Percentiles rank a stretch among this genome's conserved stretches.
phyloP scores from a whole-genome alignment of 2,113 vertebrate species.

The Gallinago jamesoni region DNA sequence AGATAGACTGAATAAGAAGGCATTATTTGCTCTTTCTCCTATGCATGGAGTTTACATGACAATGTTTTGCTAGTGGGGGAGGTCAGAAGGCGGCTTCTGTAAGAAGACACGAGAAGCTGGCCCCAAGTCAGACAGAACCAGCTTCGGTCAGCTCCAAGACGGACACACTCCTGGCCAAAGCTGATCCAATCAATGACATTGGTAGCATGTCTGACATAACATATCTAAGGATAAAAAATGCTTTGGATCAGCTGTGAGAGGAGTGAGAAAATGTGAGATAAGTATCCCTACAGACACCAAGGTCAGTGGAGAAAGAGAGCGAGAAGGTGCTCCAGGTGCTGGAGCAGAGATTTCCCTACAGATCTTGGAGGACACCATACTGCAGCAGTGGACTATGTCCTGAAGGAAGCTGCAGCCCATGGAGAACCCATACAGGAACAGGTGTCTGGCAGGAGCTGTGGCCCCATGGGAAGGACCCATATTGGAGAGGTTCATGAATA shows the following conservation, averaged over 20 bases:
- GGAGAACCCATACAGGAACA: rapidly evolving
- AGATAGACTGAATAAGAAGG: neutral
- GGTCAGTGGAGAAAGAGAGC: neutral
- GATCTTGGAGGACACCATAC: neutral
- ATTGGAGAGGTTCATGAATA: neutral
- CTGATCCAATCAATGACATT: neutral
- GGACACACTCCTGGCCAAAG: too few relatives aligned
- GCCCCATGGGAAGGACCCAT: neutral
- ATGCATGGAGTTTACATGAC: too few relatives aligned
- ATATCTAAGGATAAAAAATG: neutral
- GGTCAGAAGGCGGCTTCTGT: too few relatives aligned
- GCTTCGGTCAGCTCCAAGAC: too few relatives aligned
- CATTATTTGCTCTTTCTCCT: too few relatives aligned
- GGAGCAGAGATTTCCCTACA: neutral
- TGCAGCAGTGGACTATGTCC: neutral
- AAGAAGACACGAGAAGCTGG: too few relatives aligned
- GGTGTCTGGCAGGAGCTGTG: neutral
- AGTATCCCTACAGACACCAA: neutral
- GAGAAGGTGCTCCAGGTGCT: neutral
- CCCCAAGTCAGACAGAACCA: too few relatives aligned
- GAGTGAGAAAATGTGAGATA: neutral
- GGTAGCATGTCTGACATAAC: neutral
- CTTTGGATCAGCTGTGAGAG: neutral
- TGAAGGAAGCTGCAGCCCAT: neutral
- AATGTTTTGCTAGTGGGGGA: too few relatives aligned